A percentile compares a stretch with the other conserved stretches of the same genome.
Conservation (phyloP, 53 echinoderm and acorn worm species). For the Echinarachnius parma region DNA sequence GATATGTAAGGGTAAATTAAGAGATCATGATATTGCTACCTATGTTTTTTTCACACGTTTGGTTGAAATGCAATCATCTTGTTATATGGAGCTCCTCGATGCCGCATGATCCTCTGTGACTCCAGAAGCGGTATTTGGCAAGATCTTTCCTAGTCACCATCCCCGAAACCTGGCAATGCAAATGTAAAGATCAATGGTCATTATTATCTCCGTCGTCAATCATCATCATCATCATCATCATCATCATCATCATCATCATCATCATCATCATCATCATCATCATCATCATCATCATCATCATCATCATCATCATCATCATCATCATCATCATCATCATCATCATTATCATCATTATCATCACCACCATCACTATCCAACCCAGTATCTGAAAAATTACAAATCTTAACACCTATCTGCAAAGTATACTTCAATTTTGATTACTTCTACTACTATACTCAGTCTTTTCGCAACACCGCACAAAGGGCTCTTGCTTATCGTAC, state of each 20-base stretch:
- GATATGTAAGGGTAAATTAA: too few species aligned
- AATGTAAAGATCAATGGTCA: neutral
- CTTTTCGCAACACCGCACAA: too few species aligned
- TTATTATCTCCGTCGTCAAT: neutral
- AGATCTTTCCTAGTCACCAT: conserved; percentile 94
- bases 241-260: neutral
- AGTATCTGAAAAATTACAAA: too few species aligned
- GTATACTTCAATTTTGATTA: too few species aligned
- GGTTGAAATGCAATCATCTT: too few species aligned
- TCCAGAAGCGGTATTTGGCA: conserved; percentile 73
- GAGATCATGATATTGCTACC: too few species aligned
- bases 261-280: neutral
- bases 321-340: neutral
- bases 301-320: conserved; percentile 1
- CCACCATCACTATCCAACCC: neutral
- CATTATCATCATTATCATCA: neutral
- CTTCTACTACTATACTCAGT: too few species aligned
- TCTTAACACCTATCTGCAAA: too few species aligned
- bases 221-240: conserved; percentile 2
- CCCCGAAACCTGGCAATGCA: conserved; percentile 68
- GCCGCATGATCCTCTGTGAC: conserved; percentile 46
- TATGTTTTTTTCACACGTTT: too few species aligned
- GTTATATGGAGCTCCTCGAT: conserved; percentile 32
- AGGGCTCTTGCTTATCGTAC: too few species aligned
- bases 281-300: neutral